Evolutionary conservation across 2,888 invertebrate species (phyloP).

Genomic region (Toxonevra muliebris): DNA sequence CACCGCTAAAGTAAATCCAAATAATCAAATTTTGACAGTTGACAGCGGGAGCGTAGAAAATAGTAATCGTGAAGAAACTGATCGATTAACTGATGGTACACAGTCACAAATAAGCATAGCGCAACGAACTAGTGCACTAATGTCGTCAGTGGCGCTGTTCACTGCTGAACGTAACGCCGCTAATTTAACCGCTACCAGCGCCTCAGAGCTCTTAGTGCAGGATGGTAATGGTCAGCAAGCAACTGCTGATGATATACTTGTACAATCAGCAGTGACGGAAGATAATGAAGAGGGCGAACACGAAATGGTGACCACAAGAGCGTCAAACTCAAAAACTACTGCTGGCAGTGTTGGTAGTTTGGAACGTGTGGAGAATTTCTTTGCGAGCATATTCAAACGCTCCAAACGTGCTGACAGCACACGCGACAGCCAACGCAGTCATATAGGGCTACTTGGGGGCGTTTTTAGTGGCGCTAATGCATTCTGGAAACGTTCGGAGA

Average conservation of each 20-base stretch:
- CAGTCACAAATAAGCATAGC: background rate
- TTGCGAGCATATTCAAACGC: constrained; percentile 51
- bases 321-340: constrained; percentile 7
- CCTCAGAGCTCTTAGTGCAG: constrained; percentile 42
- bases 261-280: background rate
- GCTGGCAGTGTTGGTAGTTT: constrained; percentile 30
- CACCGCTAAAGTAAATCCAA: constrained; percentile 15
- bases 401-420: constrained; percentile 45
- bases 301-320: constrained; percentile 15
- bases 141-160: constrained; percentile 2
- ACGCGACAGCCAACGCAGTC: constrained; percentile 61
- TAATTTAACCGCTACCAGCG: constrained; percentile 45
- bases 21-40: constrained; percentile 28
- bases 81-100: too few relatives aligned
- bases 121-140: constrained; percentile 3
- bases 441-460: constrained; percentile 56
- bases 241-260: constrained; percentile 7
- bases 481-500: constrained; percentile 53
- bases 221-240: too few relatives aligned
- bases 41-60: constrained; percentile 12
- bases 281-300: background rate
- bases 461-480: constrained; percentile 44
- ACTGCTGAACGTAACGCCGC: constrained; percentile 12
- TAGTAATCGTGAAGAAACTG: too few relatives aligned
- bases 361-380: constrained; percentile 44